Evolutionary conservation across 2,797 vertebrate genomes (phyloP), one percentile per base, ranked within the genome.

Genomic region (Sarcophilus harrisii): DNA sequence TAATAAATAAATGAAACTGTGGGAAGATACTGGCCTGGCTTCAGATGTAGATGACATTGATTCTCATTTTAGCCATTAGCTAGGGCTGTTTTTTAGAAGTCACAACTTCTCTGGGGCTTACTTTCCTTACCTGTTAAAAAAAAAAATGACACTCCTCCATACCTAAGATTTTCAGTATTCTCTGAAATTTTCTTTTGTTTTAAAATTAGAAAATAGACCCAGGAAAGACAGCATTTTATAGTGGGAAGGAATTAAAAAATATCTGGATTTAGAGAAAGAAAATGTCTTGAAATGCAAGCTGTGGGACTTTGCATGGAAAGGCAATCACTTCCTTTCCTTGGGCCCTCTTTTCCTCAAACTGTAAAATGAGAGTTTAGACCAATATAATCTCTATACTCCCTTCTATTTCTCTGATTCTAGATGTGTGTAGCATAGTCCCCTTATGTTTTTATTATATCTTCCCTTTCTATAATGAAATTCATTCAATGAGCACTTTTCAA

Each of bases 1-100:
- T 94, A 94, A 92, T 27, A 92, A 66, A 87, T 73, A 87, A 81
- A 45, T 81, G 73, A 45, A 45, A 81, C 1, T 81, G n/a, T 73
- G 38, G 5, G 81, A 81, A 81, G 66, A 81, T 45, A 8, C 38
- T 81, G 73, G 21, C 38, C 73, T 81, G 73, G 18, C 38, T 81
- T 45, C 73, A 81, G 21, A 45, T 21, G 45, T 45, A 24, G 18
- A 8, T 45, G 73, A 81, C 8, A 30, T 81, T 45, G 38, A 2
- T 81, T 81, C 9, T 81, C 0, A 12, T 66, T 66, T 32, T 66
- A n/a, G 32, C n/a, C 9, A 10, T 38, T 81, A 12, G 18, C 21
- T 45, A 81, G 21, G 21, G 73, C 14, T 73, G 38, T 73, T 73
- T 38, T 45, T 45, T 45, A 81, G 73, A 45, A 81, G 21, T 45